Base-by-base conservation (phyloP, 2,113 vertebrate species). In the Sinosuthora webbiana region DNA sequence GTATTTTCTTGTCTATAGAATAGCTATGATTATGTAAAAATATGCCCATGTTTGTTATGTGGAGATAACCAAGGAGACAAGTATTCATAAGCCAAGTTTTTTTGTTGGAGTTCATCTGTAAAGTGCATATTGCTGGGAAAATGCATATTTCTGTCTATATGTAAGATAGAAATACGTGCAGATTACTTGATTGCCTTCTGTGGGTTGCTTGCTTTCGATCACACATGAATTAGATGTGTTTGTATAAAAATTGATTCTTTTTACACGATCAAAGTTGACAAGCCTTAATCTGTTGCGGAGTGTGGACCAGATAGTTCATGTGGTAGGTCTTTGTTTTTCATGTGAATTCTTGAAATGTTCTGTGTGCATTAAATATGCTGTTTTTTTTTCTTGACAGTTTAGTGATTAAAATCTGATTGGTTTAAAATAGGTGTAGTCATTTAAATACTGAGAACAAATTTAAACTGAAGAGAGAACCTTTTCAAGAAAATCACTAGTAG, bases 301-400 rank as follows among this genome's bases (percentile, higher is more conserved):
- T 57, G 50, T 80, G 85, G 84, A 71, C 68, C 75, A 52, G 75
- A 27, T 62, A 70, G 75, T 45, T 79, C 53, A 30, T 55, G 84
- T 86, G 67, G 52, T 93, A 95, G 79, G 75, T 94, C 83, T 94
- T 85, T 87, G 41, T 91, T 94, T 95, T 95, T 95, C 78, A 8
- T 83, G 82, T 86, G 83, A 91, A 74, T 94, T 77, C 82, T 94
- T 95, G 75, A 49, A 68, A 65, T 65, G 41, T 69, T 79, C 57
- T 89, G 55, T 84, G 85, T 76, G 67, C 31, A 21, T 65, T 76
- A 67, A 87, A 15, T 37, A 69, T 71, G 49, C 47, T 65, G 24
- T 23, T 47, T 2, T 28, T 30, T 55, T 91, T 75, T 83, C 83
- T 53, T 88, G 35, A 69, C 60, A 68, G 35, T 62, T 75, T 65